These are phyloP conservation scores for Sigmodon hispidus DNA, from an alignment of 2,113 vertebrate genomes.

Conservation along the genomic window DNA sequence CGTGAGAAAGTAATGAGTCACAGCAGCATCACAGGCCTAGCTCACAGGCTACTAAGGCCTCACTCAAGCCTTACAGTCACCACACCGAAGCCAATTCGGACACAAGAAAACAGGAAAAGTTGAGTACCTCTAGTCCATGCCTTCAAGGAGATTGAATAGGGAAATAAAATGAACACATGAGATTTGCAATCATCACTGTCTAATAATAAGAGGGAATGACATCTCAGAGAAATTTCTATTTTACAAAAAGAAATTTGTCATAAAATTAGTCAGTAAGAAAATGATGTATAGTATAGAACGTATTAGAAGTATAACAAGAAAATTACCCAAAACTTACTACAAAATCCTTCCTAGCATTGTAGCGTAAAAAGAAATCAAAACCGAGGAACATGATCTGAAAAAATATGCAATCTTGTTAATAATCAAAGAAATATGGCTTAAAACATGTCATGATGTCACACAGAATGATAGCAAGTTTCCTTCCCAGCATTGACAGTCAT, in stretches of 20 bases:
- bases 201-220: background rate
- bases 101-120: background rate
- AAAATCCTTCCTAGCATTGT: background rate
- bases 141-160: background rate
- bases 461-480: background rate
- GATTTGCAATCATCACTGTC: background rate
- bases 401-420: conserved; percentile 3
- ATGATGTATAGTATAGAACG: no score
- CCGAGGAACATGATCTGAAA: background rate
- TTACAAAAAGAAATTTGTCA: conserved; percentile 11
- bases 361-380: conserved; percentile 6
- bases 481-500: background rate
- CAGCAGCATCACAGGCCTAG: background rate
- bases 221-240: background rate
- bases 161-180: conserved; percentile 22
- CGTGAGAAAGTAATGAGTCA: background rate
- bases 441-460: background rate
- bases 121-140: background rate
- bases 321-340: background rate
- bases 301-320: background rate
- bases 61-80: background rate
- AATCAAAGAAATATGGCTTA: conserved; percentile 20
- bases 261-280: background rate
- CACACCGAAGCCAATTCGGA: background rate
- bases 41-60: background rate